Evolutionary conservation across 2,888 invertebrate species (phyloP).

Genomic region (Drosophila koepferae): DNA sequence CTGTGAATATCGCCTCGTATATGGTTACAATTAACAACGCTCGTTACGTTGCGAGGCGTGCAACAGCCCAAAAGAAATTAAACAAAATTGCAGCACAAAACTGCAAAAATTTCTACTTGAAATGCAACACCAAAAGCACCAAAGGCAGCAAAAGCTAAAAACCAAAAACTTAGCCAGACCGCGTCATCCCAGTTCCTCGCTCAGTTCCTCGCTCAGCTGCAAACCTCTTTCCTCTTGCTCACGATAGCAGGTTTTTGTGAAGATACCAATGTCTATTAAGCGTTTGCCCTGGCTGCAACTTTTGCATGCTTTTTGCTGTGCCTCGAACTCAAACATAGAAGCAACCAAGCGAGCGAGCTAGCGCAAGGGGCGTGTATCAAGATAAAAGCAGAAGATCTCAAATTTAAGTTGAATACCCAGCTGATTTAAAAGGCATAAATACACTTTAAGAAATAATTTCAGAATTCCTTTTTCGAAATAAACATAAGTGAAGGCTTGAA

Average conservation of each 20-base stretch:
- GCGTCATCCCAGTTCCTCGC: constrained; percentile 1
- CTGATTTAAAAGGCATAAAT: background rate
- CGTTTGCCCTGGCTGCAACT: constrained; percentile 31
- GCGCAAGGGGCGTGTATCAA: constrained; percentile 6
- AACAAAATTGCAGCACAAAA: constrained; percentile 68
- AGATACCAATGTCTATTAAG: constrained; percentile 61
- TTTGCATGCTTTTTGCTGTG: constrained; percentile 25
- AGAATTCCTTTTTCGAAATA: background rate
- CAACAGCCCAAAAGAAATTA: constrained; percentile 66
- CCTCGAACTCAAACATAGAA: constrained; percentile 7
- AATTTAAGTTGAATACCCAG: background rate
- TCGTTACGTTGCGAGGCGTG: constrained; percentile 71
- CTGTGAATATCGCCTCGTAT: constrained; percentile 54
- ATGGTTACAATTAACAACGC: constrained; percentile 73
- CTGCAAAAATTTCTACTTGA: constrained; percentile 66
- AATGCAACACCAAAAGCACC: constrained; percentile 63
- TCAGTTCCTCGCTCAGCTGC: background rate
- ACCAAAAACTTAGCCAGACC: constrained; percentile 5
- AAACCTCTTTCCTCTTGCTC: constrained; percentile 10
- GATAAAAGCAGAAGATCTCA: background rate
- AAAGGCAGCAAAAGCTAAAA: constrained; percentile 1
- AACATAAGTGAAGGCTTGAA: background rate
- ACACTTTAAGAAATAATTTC: no score
- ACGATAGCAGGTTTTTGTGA: constrained; percentile 47
- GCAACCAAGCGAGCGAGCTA: background rate